A percentile compares a stretch with the other conserved stretches of the same genome.
Evolutionary conservation across 1,140 invertebrate species (phyloP).

Genomic region (Drosophila rufa): DNA sequence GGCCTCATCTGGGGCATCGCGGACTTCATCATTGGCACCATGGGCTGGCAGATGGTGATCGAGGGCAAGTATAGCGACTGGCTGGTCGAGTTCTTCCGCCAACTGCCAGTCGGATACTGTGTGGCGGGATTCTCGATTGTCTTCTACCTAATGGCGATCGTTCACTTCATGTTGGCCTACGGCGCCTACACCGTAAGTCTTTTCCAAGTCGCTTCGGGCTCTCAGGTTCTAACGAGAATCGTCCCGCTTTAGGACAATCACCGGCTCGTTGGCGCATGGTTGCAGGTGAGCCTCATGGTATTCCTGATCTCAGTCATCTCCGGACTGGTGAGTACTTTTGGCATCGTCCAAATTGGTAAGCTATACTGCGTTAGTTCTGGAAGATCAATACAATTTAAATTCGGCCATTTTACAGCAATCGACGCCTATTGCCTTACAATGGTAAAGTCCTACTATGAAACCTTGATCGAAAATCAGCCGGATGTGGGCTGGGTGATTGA

Average conservation of each 20-base stretch:
- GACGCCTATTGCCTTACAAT: neutral
- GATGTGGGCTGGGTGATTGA: neutral
- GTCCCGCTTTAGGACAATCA: neutral
- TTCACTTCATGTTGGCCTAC: neutral
- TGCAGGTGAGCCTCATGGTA: neutral
- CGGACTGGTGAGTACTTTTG: neutral
- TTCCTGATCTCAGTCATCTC: neutral
- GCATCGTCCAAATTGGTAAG: neutral
- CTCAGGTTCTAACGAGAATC: neutral
- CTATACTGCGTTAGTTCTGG: neutral
- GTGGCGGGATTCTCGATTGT: neutral
- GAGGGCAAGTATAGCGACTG: neutral
- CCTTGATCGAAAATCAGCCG: neutral
- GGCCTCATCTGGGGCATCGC: neutral
- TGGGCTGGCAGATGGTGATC: neutral
- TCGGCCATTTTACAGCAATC: neutral
- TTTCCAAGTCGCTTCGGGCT: neutral
- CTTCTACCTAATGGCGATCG: neutral
- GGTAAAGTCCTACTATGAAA: neutral
- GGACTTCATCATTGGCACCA: neutral
- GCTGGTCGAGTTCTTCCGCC: neutral
- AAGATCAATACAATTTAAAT: neutral
- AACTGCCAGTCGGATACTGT: neutral
- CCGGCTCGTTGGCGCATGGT: neutral
- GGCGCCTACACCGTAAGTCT: conserved; percentile 1